Evolutionary conservation across 1,140 invertebrate species (phyloP), one percentile per base, ranked within the genome.

Genomic region (Melipona quadrifasciata): DNA sequence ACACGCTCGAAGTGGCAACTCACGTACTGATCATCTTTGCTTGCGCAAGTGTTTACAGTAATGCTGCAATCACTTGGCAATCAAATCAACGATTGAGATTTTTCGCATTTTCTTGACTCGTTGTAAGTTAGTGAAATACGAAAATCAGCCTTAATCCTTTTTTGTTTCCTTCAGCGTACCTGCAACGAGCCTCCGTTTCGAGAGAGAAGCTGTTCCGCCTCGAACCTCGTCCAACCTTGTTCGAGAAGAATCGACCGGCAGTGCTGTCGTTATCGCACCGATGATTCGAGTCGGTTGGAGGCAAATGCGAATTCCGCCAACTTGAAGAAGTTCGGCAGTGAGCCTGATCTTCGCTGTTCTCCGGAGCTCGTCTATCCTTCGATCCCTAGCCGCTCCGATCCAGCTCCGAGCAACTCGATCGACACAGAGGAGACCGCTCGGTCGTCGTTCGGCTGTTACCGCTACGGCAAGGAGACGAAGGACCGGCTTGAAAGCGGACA

Each of bases 311-410:
- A 10, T 5, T 1, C 27, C 27, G 17, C 6, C 0, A 91, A 92
- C 21, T 51, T 91, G 12, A 93, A 93, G 72, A 95, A 95, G 86
- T 97, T 96, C 91, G 97, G 96, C 24, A 97, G 97, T 72, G 97
- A 97, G 92, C 97, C 97, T 14, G 97, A 97, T 92, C 92, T 97
- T 12, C 91, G 95, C 31, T 95, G 93, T 68, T 90, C 89, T 55
- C 82, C 89, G 73, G 87, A 80, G 31, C 57, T 27, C 2, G 72
- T 12, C 34, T 80, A 53, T n/a, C 87, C 86, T 73, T 21, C 67
- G 71, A 71, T 31, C 11, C 11, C 55, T 14, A 10, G 17, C 71
- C 90, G 89, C 16, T 84, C 89, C 1, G 87, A 86, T 47, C 86
- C 86, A 51, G 39, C 8, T 10, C 53, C 87, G 57, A 58, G 61